Conservation (phyloP, 92 coral and sea anemone genomes). For the Chrysogorgia sp. region DNA sequence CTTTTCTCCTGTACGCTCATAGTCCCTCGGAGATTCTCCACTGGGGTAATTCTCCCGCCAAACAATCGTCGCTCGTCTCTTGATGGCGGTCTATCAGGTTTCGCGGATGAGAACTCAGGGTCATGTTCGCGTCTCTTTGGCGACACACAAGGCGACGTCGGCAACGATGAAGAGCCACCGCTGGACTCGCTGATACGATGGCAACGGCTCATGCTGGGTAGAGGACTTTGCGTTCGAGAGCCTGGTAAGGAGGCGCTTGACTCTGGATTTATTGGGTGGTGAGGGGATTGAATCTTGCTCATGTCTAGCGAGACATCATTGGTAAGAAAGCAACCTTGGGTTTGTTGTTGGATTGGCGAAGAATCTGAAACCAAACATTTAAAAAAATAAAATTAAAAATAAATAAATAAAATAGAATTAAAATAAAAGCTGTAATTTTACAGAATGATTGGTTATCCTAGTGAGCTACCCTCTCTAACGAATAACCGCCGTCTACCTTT, state of each 20-base stretch:
- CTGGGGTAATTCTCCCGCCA: not conserved
- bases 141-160: slow-evolving; percentile 10
- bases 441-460: too few relatives aligned
- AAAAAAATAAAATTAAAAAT: not conserved
- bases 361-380: too few relatives aligned
- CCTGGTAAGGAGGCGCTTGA: slow-evolving; percentile 23
- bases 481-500: too few relatives aligned
- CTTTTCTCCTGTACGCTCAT: slow-evolving; percentile 5
- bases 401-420: too few relatives aligned
- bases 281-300: not conserved
- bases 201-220: not conserved
- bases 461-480: too few relatives aligned
- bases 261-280: not conserved
- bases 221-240: slow-evolving; percentile 37
- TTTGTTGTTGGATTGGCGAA: not conserved
- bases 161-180: slow-evolving; percentile 25
- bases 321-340: not conserved
- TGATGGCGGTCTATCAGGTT: not conserved
- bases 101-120: slow-evolving; percentile 2
- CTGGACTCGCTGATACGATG: slow-evolving; percentile 19
- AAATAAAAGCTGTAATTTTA: too few relatives aligned
- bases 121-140: slow-evolving; percentile 15
- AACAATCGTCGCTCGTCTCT: not conserved
- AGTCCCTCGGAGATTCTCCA: not conserved
- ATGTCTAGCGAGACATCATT: not conserved